These are phyloP conservation scores for Aviceda subcristata DNA, from an alignment of 2,113 vertebrate genomes.

Conservation along the genomic window DNA sequence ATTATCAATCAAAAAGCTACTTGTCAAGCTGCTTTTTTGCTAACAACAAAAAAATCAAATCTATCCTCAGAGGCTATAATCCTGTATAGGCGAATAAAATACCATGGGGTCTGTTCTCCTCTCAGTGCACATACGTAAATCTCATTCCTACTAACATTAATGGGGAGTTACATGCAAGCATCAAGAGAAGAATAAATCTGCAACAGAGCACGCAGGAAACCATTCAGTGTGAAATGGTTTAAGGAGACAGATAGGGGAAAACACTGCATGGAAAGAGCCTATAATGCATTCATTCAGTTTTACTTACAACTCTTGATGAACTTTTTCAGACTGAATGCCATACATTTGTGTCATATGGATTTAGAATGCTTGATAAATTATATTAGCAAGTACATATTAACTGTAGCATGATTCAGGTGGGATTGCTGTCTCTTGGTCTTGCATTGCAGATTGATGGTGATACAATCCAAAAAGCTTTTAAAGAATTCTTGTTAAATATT, in stretches of 20 bases:
- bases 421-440: background rate
- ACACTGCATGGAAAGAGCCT: background rate
- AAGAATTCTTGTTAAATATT: background rate
- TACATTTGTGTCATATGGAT: background rate
- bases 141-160: conserved; percentile 62
- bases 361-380: conserved; percentile 23
- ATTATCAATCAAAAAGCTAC: conserved; percentile 73
- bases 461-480: background rate
- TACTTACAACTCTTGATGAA: conserved; percentile 40
- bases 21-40: conserved; percentile 61
- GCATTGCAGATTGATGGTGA: background rate
- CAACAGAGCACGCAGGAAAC: conserved; percentile 18
- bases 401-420: conserved; percentile 14
- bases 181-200: conserved; percentile 56
- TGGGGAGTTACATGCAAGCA: conserved; percentile 40
- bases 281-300: background rate
- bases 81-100: conserved; percentile 60
- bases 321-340: background rate
- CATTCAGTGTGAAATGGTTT: conserved; percentile 43
- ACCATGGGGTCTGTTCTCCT: conserved; percentile 55
- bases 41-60: conserved; percentile 69
- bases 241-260: conserved; percentile 35
- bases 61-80: conserved; percentile 62
- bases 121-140: conserved; percentile 60
- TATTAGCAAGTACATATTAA: conserved; percentile 27